Evolutionary conservation across 2,113 vertebrate genomes (phyloP).

Genomic region (Leucopternis melanops): DNA sequence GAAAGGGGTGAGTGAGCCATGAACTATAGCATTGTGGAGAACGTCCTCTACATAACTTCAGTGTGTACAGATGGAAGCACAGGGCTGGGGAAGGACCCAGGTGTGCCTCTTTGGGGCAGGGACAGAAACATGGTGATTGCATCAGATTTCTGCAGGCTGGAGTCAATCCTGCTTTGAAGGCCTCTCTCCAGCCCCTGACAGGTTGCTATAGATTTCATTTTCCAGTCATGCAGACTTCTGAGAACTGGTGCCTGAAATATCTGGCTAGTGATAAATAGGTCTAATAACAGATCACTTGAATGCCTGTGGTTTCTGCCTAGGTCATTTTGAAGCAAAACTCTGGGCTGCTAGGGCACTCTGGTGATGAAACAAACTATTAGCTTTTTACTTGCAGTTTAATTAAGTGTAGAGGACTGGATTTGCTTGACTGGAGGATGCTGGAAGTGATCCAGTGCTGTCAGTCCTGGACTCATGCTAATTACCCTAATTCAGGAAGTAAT

Average conservation of each 20-base stretch:
- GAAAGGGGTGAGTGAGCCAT: not conserved
- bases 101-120: not conserved
- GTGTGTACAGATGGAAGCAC: not conserved
- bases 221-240: not conserved
- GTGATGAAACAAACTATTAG: not conserved
- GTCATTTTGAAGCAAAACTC: not conserved
- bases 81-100: not conserved
- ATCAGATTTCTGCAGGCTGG: not conserved
- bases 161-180: not conserved
- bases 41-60: accelerated
- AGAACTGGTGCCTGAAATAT: not conserved
- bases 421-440: not conserved
- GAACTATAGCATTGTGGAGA: not conserved
- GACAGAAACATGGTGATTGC: not conserved
- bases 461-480: not conserved
- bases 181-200: not conserved
- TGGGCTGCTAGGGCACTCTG: not conserved
- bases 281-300: not conserved
- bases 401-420: not conserved
- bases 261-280: not conserved
- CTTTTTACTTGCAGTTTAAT: not conserved
- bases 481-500: not conserved
- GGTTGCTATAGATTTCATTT: not conserved
- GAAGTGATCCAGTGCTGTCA: not conserved
- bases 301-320: not conserved